Base-by-base conservation (phyloP, 2,888 invertebrate genomes). In the Anthoptus insignis region DNA sequence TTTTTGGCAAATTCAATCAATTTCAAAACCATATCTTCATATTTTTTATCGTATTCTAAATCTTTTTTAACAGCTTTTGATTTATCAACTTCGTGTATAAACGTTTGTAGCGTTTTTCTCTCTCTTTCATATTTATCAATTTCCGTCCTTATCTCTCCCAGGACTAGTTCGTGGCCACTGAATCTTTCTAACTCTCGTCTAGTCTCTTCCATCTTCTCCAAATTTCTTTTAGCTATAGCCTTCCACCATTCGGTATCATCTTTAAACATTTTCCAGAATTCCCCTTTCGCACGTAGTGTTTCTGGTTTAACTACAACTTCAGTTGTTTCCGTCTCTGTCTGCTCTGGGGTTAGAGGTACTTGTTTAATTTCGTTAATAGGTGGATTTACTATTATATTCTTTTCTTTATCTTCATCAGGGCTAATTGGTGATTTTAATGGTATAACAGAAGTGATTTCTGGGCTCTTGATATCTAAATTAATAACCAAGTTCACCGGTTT, bases 231-330 rank as follows among this genome's bases (percentile, higher is more conserved):
- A 1, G 93, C 93, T 19, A 93, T 70, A 0, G 87, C 92, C 59
- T 88, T 91, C 93, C 93, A 93, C 86, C 91, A 89, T 57, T 93
- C 93, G 0, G 91, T 86, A 34, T 93, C 93, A 65, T 93, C 89
- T 70, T 87, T 88, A 70, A 93, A 93, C 74, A 93, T 80, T 59
- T 85, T 88, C 91, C 91, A 92, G 71, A 93, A 92, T 49, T 91
- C 83, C 69, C 45, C 64, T 66, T 66, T 68, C 60, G 63, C 65
- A 42, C 14, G 64, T 34, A 53, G 42, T 8, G 59, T 59, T 13
- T 86, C 84, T 1, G 86, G 84, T 68, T 81, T 79, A 0, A 86
- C 72, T 2, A 77, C 65, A 0, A 86, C 75, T 68, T 84, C 82
- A 0, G 83, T 74, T 71, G 82, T 85, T 3, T 81, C 82, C 69